These are phyloP conservation scores for Clitarchus hookeri DNA, from an alignment of 2,888 invertebrate species.

Conservation along the genomic window DNA sequence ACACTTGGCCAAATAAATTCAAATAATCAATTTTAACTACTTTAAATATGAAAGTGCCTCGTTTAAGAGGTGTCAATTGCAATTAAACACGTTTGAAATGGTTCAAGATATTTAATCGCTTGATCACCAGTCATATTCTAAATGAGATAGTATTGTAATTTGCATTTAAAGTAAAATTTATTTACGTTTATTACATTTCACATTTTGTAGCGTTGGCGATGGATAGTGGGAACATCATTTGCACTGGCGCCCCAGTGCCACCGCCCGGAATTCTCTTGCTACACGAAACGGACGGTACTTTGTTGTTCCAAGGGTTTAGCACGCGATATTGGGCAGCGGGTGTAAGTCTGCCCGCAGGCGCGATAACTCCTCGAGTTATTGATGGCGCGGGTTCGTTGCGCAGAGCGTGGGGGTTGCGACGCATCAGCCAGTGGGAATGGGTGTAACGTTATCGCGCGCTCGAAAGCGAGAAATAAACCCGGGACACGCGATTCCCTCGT, in stretches of 20 bases:
- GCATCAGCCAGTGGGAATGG: neutral
- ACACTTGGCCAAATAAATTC: no score
- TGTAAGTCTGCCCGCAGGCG: neutral
- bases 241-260: neutral
- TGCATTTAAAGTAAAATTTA: no score
- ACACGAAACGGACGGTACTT: neutral
- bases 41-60: no score
- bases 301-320: neutral
- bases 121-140: no score
- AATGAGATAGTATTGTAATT: no score
- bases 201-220: no score
- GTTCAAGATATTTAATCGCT: no score
- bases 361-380: neutral
- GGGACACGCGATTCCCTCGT: neutral
- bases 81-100: no score
- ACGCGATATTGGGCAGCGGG: neutral
- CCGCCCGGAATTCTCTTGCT: neutral
- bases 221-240: no score
- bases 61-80: no score
- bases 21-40: no score
- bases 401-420: neutral
- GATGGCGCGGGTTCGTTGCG: neutral
- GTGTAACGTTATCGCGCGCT: neutral
- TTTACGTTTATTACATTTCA: no score
- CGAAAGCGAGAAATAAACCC: neutral